Evolutionary conservation across 2,113 vertebrate genomes (phyloP), one percentile per base, ranked within the genome.

Genomic region (Sinocyclocheilus anophthalmus): DNA sequence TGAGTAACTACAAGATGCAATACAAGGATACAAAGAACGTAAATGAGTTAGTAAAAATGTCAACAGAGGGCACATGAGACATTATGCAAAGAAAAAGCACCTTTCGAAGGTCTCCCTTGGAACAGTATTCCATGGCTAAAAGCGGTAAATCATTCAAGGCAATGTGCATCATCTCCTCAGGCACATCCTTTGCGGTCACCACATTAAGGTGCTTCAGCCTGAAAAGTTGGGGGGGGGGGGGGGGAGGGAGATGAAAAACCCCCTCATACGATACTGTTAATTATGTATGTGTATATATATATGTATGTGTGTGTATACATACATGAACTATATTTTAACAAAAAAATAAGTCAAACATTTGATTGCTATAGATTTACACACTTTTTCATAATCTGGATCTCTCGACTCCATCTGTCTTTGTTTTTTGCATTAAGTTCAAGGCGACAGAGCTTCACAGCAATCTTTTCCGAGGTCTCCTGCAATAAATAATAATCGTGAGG

Each of bases 341-440:
- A 30, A 42, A 39, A 39, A 24, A 7, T 8, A 57, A 53, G 50
- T 14, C 50, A 53, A 20, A 33, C 5, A 26, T 81, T 59, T n/a
- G 7, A 61, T 33, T 24, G 10, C 22, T 33, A 81, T 16, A 48
- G 59, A 83, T 61, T 13, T 3, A 94, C 96, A 94, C 91, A 98
- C 98, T 97, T 99, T 93, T 97, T 97, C 98, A 99, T 99, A 78
- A 99, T 99, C 90, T 99, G 96, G 87, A 99, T 98, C 94, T 99
- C 98, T 76, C 97, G 95, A 89, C 96, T 96, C 98, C 98, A 99
- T 9, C 97, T 94, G 50, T 97, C 96, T 94, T 96, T 97, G 91
- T 98, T 98, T 92, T 96, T 97, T 22, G 92, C 85, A 89, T 95
- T 98, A 76, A 99, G 94, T 86, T 99, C 97, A 87, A 98, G 90